Base-by-base conservation (phyloP, 2,797 vertebrate species). In the Cynopterus sphinx region DNA sequence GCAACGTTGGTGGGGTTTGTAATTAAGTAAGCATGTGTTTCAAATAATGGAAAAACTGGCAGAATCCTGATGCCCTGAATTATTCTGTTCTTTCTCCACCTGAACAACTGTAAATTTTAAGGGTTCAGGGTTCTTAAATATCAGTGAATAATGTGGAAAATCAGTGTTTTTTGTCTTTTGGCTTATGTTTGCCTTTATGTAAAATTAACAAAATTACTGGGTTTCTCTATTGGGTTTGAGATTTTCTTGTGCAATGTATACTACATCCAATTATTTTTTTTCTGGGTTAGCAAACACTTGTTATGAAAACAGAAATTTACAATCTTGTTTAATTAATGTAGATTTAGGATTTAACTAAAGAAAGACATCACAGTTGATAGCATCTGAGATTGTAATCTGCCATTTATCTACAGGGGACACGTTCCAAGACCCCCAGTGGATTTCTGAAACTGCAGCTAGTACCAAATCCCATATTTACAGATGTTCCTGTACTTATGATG, bases 301-400 rank as follows among this genome's bases (percentile, higher is more conserved):
- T 53, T 90, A 93, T 91, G 49, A 55, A 89, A 65, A 74, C 39
- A 93, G 68, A 93, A 33, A 46, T 78, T 87, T 33, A 36, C 63
- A 28, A 77, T 87, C 89, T 77, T 87, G 65, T 94, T 96, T 70
- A 87, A 93, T 74, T 92, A 91, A 65, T 24, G 21, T 7, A 4
- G 17, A 63, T 68, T 87, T 55, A 90, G 41, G 16, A 12, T 93
- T 73, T 95, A 17, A 70, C 57, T 90, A 75, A 81, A 91, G 92
- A 91, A 88, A 90, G 55, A 3, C 33, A 74, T 90, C 31, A 75
- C 6, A 71, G 3, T 85, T 84, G 26, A 82, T 95, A 79, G 46
- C 57, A 33, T 91, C 16, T 65, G 15, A 95, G 53, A 78, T 67
- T 95, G 31, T 77, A 77, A n/a, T 65, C 43, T 83, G 81, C 41